Base-by-base conservation (phyloP, 2,797 vertebrate genomes). In the Heterohyrax brucei region DNA sequence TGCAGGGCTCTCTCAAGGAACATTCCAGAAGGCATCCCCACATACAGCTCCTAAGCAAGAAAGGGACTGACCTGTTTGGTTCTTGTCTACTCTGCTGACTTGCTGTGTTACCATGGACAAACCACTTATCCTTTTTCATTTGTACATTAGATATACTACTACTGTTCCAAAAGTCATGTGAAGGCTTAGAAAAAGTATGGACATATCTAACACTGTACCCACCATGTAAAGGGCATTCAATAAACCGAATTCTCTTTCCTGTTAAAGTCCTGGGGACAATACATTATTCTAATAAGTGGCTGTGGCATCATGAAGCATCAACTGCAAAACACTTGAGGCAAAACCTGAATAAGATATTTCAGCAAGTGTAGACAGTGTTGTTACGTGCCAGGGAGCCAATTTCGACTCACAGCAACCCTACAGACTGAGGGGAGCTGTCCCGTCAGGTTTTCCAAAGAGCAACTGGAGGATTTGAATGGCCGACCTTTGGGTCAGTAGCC, bases 31-130 rank as follows among this genome's bases (percentile, higher is more conserved):
- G 10, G 53, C 39, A 39, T 1, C 39, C 77, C 50, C 16, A 22
- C 0, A 2, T 0, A 0, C 5, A 19, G 87, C 8, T 46, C 76
- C 62, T 26, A 72, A 46, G 44, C 7, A 21, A 44, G 6, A 6
- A n/a, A 28, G 59, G 48, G 13, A 39, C 22, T 6, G 0, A 16
- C 28, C 33, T 24, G 26, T 2, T 1, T 2, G 19, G 62, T 18
- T 80, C 87, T 18, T 14, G 33, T 76, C 93, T 59, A 28, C 9
- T 14, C 90, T 21, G 44, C 90, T 75, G 1, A 64, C 50, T 46
- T n/a, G 50, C 46, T 44, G 33, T 1, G 19, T 3, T 14, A 2
- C 68, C 53, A n/a, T n/a, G 50, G n/a, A 46, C 8, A n/a, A 3
- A 26, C 14, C 79, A n/a, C 7, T 14, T 8, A 33, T 39, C 21